Evolutionary conservation across 2,888 invertebrate species (phyloP).

Genomic region (Stomorhina lunata): DNA sequence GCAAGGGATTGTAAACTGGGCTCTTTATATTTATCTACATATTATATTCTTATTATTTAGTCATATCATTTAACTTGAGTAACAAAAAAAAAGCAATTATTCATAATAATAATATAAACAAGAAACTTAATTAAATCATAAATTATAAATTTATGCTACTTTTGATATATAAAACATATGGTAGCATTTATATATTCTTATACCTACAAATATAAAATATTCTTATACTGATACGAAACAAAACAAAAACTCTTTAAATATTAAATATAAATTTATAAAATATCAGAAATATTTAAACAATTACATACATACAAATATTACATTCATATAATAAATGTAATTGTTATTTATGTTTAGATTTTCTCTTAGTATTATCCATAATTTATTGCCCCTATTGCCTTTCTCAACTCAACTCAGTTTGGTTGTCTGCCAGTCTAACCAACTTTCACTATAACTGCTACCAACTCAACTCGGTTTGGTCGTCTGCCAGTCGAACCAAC

Average conservation of each 20-base stretch:
- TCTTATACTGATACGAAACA: slow-evolving; percentile 10
- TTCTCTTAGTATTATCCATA: slow-evolving; percentile 47
- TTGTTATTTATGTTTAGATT: slow-evolving; percentile 28
- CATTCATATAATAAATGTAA: neutral
- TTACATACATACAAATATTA: neutral
- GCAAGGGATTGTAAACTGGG: neutral
- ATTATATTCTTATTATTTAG: slow-evolving; percentile 16
- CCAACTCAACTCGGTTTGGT: too few relatives aligned
- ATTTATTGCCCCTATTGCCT: slow-evolving; percentile 1
- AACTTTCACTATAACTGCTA: too few relatives aligned
- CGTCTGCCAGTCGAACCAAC: too few relatives aligned
- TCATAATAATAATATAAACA: neutral
- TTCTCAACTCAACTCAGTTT: too few relatives aligned
- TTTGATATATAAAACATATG: too few relatives aligned
- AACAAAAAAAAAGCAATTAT: neutral
- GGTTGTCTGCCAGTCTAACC: too few relatives aligned
- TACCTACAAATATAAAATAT: slow-evolving; percentile 13
- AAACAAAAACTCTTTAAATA: slow-evolving; percentile 12
- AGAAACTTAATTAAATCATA: neutral
- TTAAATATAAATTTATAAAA: neutral
- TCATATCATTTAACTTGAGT: slow-evolving; percentile 37
- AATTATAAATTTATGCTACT: neutral
- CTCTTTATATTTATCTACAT: neutral
- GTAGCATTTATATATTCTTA: slow-evolving; percentile 27
- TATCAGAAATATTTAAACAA: too few relatives aligned